Evolutionary conservation across 2,113 vertebrate genomes (phyloP).

Genomic region (Naja naja): DNA sequence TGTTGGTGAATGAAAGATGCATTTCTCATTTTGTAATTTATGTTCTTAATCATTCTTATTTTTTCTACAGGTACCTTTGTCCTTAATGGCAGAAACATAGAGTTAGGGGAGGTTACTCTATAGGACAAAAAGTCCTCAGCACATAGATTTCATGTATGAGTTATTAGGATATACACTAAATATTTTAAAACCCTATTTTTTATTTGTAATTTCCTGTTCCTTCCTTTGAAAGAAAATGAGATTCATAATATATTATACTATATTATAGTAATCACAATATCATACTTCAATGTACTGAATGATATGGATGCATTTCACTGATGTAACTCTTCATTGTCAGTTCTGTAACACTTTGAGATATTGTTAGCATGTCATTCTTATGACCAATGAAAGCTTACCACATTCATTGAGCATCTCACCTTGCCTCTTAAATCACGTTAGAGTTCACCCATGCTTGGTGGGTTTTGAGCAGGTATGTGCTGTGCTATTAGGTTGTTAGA

Average conservation of each 20-base stretch:
- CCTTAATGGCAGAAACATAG: neutral
- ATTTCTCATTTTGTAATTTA: neutral
- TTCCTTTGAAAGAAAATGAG: conserved; percentile 4
- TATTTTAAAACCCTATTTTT: neutral
- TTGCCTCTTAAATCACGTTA: neutral
- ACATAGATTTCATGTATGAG: neutral
- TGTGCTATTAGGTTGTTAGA: neutral
- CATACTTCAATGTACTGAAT: neutral
- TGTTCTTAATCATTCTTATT: neutral
- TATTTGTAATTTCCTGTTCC: conserved; percentile 12
- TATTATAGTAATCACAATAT: neutral
- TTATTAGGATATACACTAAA: neutral
- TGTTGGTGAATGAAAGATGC: neutral
- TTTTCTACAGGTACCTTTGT: neutral
- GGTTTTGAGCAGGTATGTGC: neutral
- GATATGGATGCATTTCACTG: neutral
- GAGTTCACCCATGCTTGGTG: neutral
- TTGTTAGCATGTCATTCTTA: neutral
- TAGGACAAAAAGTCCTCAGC: neutral
- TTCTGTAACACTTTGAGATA: neutral
- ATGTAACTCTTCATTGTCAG: neutral
- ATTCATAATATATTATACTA: neutral
- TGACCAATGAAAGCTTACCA: neutral
- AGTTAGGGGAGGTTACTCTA: neutral
- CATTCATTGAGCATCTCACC: neutral